A percentile compares a stretch with the other conserved stretches of the same genome.
phyloP scores from a whole-genome alignment of 1,140 invertebrate genomes.

The Halesus radiatus region DNA sequence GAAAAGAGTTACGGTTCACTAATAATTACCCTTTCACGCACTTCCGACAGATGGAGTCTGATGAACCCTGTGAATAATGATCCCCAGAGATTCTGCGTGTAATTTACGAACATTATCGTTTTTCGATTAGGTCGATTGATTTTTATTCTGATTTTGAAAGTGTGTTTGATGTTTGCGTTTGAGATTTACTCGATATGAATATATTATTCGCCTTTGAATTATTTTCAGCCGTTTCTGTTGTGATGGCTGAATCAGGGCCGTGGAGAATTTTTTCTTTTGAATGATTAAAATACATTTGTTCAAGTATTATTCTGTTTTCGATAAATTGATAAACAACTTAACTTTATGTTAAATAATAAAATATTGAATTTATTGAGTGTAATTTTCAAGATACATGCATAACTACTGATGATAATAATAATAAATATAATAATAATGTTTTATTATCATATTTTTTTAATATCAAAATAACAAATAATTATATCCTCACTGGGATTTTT shows the following conservation, averaged over 20 bases:
- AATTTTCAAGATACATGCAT: too few species aligned
- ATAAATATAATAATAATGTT: too few species aligned
- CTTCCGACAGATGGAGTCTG: conserved; percentile 38
- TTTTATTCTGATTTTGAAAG: conserved; percentile 20
- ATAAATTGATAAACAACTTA: too few species aligned
- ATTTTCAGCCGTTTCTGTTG: not conserved
- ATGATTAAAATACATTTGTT: too few species aligned
- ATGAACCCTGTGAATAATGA: conserved; percentile 43
- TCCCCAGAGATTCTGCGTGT: conserved; percentile 30
- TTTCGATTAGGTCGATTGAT: conserved; percentile 44
- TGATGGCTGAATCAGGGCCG: not conserved
- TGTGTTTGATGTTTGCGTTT: not conserved
- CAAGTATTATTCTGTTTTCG: too few species aligned
- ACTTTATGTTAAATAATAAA: too few species aligned
- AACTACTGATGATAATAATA: too few species aligned
- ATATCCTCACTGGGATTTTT: too few species aligned
- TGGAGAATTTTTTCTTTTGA: too few species aligned
- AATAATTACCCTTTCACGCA: conserved; percentile 53
- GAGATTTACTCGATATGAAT: conserved; percentile 1
- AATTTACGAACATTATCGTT: conserved; percentile 48
- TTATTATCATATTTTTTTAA: too few species aligned
- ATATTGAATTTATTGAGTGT: too few species aligned
- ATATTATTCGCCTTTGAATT: conserved; percentile 17
- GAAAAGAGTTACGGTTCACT: conserved; percentile 38
- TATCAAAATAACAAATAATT: too few species aligned